phyloP scores from a whole-genome alignment of 2,113 vertebrate genomes.

The Cavia porcellus region DNA sequence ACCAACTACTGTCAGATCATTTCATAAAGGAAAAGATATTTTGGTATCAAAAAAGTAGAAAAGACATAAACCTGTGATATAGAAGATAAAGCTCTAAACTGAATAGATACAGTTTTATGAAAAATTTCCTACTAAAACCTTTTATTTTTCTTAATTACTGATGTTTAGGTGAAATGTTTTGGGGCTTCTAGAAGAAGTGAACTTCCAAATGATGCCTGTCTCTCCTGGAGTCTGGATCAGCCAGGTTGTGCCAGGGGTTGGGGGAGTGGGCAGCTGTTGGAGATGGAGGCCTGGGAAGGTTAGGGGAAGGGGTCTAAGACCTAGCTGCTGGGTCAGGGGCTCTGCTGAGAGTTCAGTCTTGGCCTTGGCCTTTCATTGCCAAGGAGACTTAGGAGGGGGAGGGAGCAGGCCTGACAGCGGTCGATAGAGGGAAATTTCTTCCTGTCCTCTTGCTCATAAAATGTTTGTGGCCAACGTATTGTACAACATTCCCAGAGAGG shows the following conservation, averaged over 20 bases:
- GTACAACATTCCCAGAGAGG: conserved; percentile 83
- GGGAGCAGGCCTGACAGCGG: conserved; percentile 53
- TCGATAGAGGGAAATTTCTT: conserved; percentile 81
- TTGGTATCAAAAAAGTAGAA: conserved; percentile 39
- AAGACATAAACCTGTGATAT: conserved; percentile 50
- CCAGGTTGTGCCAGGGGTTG: no score
- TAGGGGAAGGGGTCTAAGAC: neutral
- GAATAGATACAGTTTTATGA: conserved; percentile 43
- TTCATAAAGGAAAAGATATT: conserved; percentile 45
- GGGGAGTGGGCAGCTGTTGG: neutral
- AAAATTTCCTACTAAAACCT: neutral
- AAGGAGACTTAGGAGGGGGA: conserved; percentile 62
- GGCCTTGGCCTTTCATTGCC: neutral
- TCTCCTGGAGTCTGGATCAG: neutral
- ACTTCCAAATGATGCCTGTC: neutral
- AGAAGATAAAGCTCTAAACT: conserved; percentile 21
- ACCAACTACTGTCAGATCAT: conserved; percentile 29
- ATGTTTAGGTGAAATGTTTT: conserved; percentile 30
- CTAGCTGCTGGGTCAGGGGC: neutral
- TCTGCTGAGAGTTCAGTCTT: neutral
- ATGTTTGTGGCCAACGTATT: conserved; percentile 81
- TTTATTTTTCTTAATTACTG: conserved; percentile 52
- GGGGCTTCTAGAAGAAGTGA: neutral
- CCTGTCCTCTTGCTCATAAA: conserved; percentile 79
- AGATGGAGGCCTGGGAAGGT: neutral